A percentile compares a stretch with the other conserved stretches of the same genome.
phyloP scores from a whole-genome alignment of 1,140 invertebrate genomes.

The Drosophila murphyi region DNA sequence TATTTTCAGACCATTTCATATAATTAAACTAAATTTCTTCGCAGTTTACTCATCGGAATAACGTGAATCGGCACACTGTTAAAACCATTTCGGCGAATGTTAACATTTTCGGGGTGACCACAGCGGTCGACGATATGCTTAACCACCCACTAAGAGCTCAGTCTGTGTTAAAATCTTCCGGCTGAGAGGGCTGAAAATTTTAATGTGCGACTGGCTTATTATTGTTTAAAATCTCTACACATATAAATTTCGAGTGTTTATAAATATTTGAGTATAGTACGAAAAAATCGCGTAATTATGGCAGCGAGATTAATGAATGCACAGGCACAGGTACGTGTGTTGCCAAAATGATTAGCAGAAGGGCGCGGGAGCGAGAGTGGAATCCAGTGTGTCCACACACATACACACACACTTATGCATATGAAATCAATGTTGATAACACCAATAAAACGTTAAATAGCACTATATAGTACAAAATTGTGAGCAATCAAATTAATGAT shows the following conservation, averaged over 20 bases:
- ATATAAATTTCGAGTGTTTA: conserved; percentile 44
- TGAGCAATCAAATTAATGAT: conserved; percentile 39
- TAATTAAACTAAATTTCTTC: neutral
- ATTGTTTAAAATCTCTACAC: conserved; percentile 39
- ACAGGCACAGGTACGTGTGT: conserved; percentile 70
- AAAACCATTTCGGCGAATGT: neutral
- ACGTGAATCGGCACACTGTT: neutral
- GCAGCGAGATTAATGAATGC: conserved; percentile 73
- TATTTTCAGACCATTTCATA: neutral
- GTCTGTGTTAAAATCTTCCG: conserved; percentile 82
- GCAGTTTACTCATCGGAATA: neutral
- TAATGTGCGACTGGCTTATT: conserved; percentile 52
- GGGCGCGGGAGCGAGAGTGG: neutral
- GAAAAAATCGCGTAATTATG: conserved; percentile 66
- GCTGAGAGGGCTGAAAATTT: conserved; percentile 84
- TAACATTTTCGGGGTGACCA: neutral
- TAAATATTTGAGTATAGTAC: conserved; percentile 43
- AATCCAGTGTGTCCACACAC: conserved; percentile 37
- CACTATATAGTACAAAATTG: conserved; percentile 24
- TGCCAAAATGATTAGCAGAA: neutral
- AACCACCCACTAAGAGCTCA: conserved; percentile 31
- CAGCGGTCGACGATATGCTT: neutral
- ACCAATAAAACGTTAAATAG: conserved; percentile 36
- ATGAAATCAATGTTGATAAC: conserved; percentile 51
- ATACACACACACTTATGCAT: conserved; percentile 6